phyloP scores from a whole-genome alignment of 2,113 vertebrate genomes.

The Capreolus pygargus region DNA sequence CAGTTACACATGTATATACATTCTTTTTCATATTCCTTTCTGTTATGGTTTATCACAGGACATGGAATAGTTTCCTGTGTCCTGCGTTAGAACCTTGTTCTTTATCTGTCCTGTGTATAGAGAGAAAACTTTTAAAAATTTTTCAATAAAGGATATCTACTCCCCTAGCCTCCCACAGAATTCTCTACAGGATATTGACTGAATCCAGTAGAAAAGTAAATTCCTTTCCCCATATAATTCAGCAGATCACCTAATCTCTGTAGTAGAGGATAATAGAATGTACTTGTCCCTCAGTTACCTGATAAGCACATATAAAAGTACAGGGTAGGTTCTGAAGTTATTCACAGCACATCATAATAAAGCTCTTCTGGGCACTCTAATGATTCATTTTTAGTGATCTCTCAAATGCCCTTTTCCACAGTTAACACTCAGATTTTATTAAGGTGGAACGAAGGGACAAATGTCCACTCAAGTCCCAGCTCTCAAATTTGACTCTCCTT shows the following conservation, averaged over 20 bases:
- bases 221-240: constrained; percentile 66
- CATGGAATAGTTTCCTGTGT: neutral
- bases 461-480: constrained; percentile 85
- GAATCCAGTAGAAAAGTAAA: neutral
- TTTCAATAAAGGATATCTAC: constrained; percentile 32
- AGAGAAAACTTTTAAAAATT: neutral
- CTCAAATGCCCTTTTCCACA: constrained; percentile 83
- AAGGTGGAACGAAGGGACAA: constrained; percentile 84
- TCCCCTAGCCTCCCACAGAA: constrained; percentile 28
- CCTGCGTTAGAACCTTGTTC: neutral
- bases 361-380: constrained; percentile 82
- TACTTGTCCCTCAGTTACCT: constrained; percentile 61
- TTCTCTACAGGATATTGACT: constrained; percentile 30
- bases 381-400: constrained; percentile 88
- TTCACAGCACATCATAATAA: constrained; percentile 82
- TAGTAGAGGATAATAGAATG: constrained; percentile 63
- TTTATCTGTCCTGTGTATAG: neutral
- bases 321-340: constrained; percentile 75
- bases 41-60: neutral
- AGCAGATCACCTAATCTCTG: constrained; percentile 67
- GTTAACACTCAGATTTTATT: constrained; percentile 87
- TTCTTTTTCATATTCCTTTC: neutral
- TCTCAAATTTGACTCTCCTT: constrained; percentile 85
- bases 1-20: neutral
- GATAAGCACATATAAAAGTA: constrained; percentile 68